Evolutionary conservation across 2,888 invertebrate species (phyloP).

Genomic region (Drosophila antonietae): DNA sequence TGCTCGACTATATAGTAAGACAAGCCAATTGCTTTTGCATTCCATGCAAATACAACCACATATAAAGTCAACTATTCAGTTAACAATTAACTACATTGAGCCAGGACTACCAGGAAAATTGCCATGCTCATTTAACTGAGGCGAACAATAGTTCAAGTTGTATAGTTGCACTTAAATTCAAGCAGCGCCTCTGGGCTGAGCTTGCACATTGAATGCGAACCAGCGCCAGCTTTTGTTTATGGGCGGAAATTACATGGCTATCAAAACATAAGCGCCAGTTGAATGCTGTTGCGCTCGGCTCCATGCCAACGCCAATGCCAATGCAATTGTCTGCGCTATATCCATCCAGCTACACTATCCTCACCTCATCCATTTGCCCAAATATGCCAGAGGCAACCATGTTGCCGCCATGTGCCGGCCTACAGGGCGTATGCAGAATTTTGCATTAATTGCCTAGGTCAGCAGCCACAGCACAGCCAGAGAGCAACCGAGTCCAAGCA

Average conservation of each 20-base stretch:
- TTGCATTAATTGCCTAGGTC: constrained; percentile 62
- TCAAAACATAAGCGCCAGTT: constrained; percentile 73
- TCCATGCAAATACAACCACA: background rate
- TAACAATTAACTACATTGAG: constrained; percentile 10
- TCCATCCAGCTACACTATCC: background rate
- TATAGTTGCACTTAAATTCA: constrained; percentile 28
- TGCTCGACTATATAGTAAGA: no score
- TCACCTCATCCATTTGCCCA: background rate
- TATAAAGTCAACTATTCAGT: background rate
- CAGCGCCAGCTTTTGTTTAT: constrained; percentile 56
- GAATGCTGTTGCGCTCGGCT: constrained; percentile 48
- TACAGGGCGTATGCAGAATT: constrained; percentile 42
- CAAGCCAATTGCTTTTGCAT: no score
- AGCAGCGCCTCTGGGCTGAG: constrained; percentile 12
- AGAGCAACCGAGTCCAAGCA: no score
- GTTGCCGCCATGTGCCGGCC: constrained; percentile 20
- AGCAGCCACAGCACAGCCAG: constrained; percentile 5
- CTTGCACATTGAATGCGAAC: constrained; percentile 14
- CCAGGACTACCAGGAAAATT: constrained; percentile 1
- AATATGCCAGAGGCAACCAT: constrained; percentile 13
- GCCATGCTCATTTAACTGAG: constrained; percentile 23
- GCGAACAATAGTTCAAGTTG: constrained; percentile 12
- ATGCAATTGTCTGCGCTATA: constrained; percentile 56
- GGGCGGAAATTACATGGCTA: constrained; percentile 74
- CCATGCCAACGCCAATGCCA: constrained; percentile 22